Percentiles rank a stretch among this genome's conserved stretches.
Evolutionary conservation across 2,113 vertebrate genomes (phyloP).

Genomic region (Hemibates koningsi): DNA sequence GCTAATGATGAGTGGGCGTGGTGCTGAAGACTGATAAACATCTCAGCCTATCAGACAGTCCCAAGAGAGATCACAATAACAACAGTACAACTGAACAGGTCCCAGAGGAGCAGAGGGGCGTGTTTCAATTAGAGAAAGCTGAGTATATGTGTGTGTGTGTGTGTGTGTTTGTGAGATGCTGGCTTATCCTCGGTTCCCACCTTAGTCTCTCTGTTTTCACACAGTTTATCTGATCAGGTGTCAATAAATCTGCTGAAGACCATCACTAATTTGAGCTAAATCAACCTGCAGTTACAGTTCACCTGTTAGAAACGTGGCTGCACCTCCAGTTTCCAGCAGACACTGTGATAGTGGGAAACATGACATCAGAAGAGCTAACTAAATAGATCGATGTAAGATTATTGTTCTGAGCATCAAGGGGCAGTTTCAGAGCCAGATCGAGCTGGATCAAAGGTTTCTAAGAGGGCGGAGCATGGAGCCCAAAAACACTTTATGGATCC

Average conservation of each 20-base stretch:
- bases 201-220: neutral
- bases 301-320: neutral
- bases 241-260: neutral
- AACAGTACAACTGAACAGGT: constrained; percentile 6
- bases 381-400: accelerated
- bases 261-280: neutral
- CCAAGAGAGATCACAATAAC: neutral
- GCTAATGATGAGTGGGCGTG: constrained; percentile 36
- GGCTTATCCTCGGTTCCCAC: neutral
- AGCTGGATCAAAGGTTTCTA: neutral
- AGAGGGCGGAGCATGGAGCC: neutral
- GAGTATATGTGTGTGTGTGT: neutral
- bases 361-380: neutral
- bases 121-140: constrained; percentile 6
- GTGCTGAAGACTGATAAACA: constrained; percentile 42
- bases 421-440: neutral
- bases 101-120: constrained; percentile 45
- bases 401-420: neutral
- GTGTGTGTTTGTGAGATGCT: neutral
- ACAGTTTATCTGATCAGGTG: neutral
- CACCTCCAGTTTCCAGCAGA: neutral
- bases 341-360: neutral
- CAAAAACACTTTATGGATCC: neutral
- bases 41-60: constrained; percentile 51
- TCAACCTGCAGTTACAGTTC: neutral